These are phyloP conservation scores for Cephus spinipes DNA, from an alignment of 2,888 invertebrate genomes.

Conservation along the genomic window DNA sequence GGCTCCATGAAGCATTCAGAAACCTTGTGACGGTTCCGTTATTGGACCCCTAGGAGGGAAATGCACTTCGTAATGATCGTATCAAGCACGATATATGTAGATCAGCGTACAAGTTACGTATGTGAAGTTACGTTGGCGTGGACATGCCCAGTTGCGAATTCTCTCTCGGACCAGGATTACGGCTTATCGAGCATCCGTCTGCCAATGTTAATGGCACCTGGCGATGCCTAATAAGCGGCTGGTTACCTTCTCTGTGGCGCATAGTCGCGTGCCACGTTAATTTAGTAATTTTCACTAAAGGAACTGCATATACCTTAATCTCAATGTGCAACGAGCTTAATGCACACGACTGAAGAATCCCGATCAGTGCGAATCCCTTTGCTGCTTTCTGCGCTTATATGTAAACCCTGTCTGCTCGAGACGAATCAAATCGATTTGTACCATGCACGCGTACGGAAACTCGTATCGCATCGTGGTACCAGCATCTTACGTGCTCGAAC, in stretches of 20 bases:
- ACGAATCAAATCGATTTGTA: not conserved
- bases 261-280: not conserved
- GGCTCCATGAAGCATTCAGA: slow-evolving; percentile 17
- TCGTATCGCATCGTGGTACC: not conserved
- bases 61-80: slow-evolving; percentile 42
- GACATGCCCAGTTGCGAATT: slow-evolving; percentile 40
- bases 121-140: slow-evolving; percentile 8
- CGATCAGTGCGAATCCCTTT: not conserved
- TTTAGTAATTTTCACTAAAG: not conserved
- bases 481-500: not conserved
- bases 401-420: not conserved
- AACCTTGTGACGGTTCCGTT: slow-evolving; percentile 21
- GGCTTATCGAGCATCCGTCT: not conserved
- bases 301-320: not conserved
- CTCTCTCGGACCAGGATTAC: slow-evolving; percentile 7
- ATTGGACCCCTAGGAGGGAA: slow-evolving; percentile 23
- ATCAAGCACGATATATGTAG: slow-evolving; percentile 26
- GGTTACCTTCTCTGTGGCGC: not conserved
- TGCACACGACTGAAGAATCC: not conserved
- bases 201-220: not conserved
- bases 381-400: not conserved
- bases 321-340: not conserved
- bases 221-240: not conserved
- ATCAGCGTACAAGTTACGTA: slow-evolving; percentile 28
- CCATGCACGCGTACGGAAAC: not conserved